Conservation (phyloP, 2,113 vertebrate species). For the Ictidomys tridecemlineatus region DNA sequence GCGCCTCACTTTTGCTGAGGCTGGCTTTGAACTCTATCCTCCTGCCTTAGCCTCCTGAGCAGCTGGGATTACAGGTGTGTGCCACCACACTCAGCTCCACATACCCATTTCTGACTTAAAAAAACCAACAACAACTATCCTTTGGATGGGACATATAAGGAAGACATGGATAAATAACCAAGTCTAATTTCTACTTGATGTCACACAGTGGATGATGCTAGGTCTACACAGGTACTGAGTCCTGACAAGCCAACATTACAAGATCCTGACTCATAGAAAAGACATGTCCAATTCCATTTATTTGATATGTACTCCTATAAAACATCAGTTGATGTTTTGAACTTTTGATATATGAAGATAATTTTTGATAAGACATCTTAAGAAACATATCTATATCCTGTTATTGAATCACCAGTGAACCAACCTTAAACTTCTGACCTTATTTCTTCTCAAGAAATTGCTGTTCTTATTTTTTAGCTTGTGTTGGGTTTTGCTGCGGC, state of each 20-base stretch:
- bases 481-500: background rate
- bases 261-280: background rate
- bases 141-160: background rate
- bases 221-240: background rate
- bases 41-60: no score
- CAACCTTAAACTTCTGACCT: background rate
- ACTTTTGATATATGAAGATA: background rate
- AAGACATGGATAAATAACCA: background rate
- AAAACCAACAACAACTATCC: background rate
- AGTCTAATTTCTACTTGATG: background rate
- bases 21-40: no score
- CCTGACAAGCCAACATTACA: background rate
- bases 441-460: constrained; percentile 35
- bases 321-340: background rate
- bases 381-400: background rate
- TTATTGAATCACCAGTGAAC: background rate
- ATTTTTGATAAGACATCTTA: background rate
- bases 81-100: no score
- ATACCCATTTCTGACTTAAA: background rate
- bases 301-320: background rate
- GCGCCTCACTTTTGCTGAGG: no score
- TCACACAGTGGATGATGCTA: background rate
- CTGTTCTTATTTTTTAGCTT: background rate
- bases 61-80: no score
- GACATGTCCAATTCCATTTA: background rate